Conservation (phyloP, 2,113 vertebrate genomes). For the Chionis minor region DNA sequence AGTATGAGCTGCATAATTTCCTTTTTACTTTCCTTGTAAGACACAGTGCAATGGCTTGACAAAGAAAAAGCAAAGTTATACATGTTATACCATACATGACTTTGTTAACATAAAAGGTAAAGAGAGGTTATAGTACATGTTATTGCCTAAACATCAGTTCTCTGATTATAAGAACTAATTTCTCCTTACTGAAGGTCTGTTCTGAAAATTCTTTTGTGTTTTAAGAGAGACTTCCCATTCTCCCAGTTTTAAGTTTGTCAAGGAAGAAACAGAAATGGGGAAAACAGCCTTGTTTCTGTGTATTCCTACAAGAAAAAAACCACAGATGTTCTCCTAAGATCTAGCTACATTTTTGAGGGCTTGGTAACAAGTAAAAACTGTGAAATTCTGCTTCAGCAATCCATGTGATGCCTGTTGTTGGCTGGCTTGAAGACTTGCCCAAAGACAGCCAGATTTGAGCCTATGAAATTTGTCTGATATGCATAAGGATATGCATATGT, state of each 20-base stretch:
- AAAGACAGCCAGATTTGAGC: not conserved
- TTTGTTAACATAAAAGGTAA: not conserved
- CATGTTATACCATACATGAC: rapidly evolving
- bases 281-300: not conserved
- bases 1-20: not conserved
- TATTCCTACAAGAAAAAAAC: not conserved
- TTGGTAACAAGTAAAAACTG: not conserved
- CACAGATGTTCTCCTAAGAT: not conserved
- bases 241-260: not conserved
- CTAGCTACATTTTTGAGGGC: not conserved
- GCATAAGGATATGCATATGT: not conserved
- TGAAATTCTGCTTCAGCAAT: not conserved
- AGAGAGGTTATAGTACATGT: not conserved
- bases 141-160: not conserved
- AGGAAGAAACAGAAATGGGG: not conserved
- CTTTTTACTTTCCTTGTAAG: not conserved
- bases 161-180: not conserved
- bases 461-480: not conserved
- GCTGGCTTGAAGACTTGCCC: not conserved
- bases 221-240: not conserved
- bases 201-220: not conserved
- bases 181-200: not conserved
- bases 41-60: not conserved
- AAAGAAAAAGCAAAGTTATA: not conserved
- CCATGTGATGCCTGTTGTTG: not conserved